These are phyloP conservation scores for Chrysocyon brachyurus DNA, from an alignment of 2,797 vertebrate species.

Conservation along the genomic window DNA sequence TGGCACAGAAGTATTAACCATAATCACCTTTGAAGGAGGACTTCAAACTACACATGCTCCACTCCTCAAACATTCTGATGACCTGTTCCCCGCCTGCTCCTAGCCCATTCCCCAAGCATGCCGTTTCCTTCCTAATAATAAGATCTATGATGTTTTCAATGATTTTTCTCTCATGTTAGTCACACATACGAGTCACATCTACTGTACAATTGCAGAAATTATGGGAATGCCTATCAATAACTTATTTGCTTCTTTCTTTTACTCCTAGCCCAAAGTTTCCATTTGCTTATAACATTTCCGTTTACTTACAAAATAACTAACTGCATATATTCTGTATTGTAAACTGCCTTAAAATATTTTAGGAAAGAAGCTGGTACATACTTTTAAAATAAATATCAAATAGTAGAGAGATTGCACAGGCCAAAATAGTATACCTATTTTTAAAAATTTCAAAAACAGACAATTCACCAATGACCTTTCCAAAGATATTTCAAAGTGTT, in stretches of 20 bases:
- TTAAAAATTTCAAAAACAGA: neutral
- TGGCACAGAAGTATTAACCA: neutral
- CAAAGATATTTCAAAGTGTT: neutral
- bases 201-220: neutral
- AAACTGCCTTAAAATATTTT: constrained; percentile 36
- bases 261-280: neutral
- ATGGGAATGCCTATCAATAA: neutral
- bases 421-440: neutral
- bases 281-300: neutral
- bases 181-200: neutral
- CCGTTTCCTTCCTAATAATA: neutral
- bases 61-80: neutral
- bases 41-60: neutral
- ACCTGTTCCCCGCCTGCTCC: neutral
- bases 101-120: neutral
- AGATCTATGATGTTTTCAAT: neutral
- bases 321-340: neutral
- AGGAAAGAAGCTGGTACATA: neutral
- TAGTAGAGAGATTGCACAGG: neutral
- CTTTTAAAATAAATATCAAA: constrained; percentile 19
- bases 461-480: neutral
- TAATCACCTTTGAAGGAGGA: neutral
- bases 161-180: neutral
- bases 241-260: neutral
- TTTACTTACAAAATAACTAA: neutral